Evolutionary conservation across 2,113 vertebrate genomes (phyloP).

Genomic region (Lampris megalopsis): DNA sequence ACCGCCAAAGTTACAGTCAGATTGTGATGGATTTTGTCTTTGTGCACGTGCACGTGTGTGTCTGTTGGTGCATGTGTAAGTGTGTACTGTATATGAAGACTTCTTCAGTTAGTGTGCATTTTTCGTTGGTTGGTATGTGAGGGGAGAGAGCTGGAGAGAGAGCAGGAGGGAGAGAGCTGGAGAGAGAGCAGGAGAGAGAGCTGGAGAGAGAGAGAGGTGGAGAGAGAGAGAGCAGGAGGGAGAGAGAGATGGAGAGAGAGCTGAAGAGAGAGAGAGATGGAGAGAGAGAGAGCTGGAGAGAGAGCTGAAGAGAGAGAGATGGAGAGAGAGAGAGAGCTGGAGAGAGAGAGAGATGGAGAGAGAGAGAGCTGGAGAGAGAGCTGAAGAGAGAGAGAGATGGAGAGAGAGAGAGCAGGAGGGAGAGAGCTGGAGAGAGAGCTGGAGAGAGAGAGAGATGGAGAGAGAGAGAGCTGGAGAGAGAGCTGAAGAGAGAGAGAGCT

Average conservation of each 20-base stretch:
- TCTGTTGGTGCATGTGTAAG: background rate
- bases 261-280: too few relatives aligned
- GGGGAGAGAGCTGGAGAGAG: conserved; percentile 11
- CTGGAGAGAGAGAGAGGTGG: conserved; percentile 39
- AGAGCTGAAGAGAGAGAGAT: too few relatives aligned
- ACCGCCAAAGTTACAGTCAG: background rate
- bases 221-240: conserved; percentile 47
- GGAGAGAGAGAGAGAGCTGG: too few relatives aligned
- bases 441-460: too few relatives aligned
- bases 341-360: too few relatives aligned
- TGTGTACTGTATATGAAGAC: background rate
- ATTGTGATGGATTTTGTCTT: background rate
- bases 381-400: too few relatives aligned
- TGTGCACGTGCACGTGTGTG: background rate
- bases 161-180: background rate
- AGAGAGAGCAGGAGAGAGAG: conserved; percentile 49
- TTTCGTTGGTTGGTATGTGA: background rate
- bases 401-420: too few relatives aligned
- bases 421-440: too few relatives aligned
- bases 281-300: too few relatives aligned
- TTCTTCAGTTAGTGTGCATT: conserved; percentile 34
- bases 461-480: too few relatives aligned
- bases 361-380: too few relatives aligned
- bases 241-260: conserved; percentile 36
- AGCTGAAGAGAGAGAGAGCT: too few relatives aligned